Base-by-base conservation (phyloP, 2,113 vertebrate genomes). In the Potamarius usumacintae region DNA sequence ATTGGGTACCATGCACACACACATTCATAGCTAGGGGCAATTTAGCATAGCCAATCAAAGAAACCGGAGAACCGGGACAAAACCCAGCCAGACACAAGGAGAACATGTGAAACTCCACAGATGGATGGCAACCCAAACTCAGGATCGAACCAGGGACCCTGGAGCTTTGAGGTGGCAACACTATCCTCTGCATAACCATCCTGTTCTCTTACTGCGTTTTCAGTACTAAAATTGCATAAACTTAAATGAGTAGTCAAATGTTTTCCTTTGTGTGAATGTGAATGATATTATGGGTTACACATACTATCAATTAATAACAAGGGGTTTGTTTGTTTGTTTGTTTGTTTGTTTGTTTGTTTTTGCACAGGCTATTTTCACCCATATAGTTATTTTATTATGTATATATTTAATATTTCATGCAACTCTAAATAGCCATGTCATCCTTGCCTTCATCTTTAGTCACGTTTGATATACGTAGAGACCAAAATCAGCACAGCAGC, bases 331-430 rank as follows among this genome's bases (percentile, higher is more conserved):
- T 42, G 52, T 22, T n/a, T 65, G 42, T 74, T 74, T 48, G 52
- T 22, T n/a, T 65, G 7, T 65, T n/a, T 42, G 34, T 42, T 42
- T 42, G 52, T 22, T n/a, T 65, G 42, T 74, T 74, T 48, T 74
- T 20, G 34, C 48, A 52, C 22, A n/a, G 0, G 25, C 52, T 27
- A 82, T 87, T 82, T 71, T 87, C 77, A 87, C 76, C 48, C 83
- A 72, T 22, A 17, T 27, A 77, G 67, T 74, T 69, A 22, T 63
- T 71, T 65, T 52, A 4, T 74, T 79, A 58, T 18, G 52, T 53
- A 10, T 53, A 53, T 42, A 42, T 86, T 86, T 87, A 7, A 82
- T 71, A 57, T 53, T 57, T 84, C 82, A 58, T 87, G 63, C 60
- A 55, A 52, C 65, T 74, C 30, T 86, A 82, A 89, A 80, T 20